Conservation (phyloP, 2,888 invertebrate genomes). For the Megamerina dolium region DNA sequence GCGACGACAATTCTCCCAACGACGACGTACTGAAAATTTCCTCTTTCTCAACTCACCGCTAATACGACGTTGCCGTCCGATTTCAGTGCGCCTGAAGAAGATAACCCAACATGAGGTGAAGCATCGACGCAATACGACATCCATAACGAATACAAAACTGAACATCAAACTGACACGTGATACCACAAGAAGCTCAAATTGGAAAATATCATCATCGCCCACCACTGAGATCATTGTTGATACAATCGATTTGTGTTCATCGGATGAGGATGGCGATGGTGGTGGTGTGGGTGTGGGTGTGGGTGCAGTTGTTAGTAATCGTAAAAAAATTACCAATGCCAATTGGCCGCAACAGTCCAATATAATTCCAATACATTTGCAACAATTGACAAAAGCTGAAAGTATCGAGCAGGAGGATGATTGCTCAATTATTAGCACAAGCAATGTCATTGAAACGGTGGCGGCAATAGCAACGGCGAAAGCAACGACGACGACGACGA, state of each 20-base stretch:
- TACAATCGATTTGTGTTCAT: conserved; percentile 62
- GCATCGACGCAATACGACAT: conserved; percentile 22
- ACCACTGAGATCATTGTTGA: conserved; percentile 50
- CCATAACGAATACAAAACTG: conserved; percentile 31
- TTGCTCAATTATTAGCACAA: too few species aligned
- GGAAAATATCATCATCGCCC: conserved; percentile 42
- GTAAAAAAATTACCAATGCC: too few species aligned
- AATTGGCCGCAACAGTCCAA: too few species aligned
- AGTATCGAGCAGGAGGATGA: too few species aligned
- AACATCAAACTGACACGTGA: conserved; percentile 46
- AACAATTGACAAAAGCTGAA: too few species aligned
- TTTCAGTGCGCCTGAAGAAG: conserved; percentile 44
- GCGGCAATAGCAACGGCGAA: neutral
- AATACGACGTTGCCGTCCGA: conserved; percentile 47
- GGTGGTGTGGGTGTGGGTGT: too few species aligned
- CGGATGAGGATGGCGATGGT: conserved; percentile 56
- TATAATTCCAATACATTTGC: too few species aligned
- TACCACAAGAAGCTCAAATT: conserved; percentile 40
- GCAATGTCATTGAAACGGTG: conserved; percentile 4
- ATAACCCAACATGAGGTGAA: conserved; percentile 35
- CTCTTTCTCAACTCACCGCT: conserved; percentile 44
- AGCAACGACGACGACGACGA: neutral
- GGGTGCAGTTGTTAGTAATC: too few species aligned
- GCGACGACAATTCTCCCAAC: conserved; percentile 42
- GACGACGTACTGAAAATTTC: conserved; percentile 40